A percentile compares a stretch with the other conserved stretches of the same genome.
These are phyloP conservation scores for Drosophila micromelanica DNA, from an alignment of 1,140 invertebrate species.

Conservation along the genomic window DNA sequence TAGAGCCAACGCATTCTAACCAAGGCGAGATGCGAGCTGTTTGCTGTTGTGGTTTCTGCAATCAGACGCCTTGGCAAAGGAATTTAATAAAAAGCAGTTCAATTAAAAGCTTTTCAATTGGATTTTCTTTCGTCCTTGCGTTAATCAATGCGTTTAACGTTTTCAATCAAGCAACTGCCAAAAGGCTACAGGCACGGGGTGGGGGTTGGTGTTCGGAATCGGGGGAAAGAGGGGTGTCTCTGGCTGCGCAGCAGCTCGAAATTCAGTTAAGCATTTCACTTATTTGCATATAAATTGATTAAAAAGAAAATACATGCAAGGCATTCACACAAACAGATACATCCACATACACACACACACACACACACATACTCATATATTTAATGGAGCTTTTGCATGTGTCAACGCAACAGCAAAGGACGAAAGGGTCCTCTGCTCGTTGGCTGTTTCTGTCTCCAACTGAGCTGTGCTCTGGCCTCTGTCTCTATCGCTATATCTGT, in stretches of 20 bases:
- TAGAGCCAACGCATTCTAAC: not conserved
- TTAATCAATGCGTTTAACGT: conserved; percentile 82
- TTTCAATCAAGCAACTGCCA: conserved; percentile 76
- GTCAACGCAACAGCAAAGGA: conserved; percentile 65
- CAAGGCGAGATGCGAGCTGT: not conserved
- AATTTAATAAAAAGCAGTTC: conserved; percentile 74
- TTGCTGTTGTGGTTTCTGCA: conserved; percentile 52
- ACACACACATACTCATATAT: conserved; percentile 28
- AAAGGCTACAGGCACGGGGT: conserved; percentile 42
- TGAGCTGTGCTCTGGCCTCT: conserved; percentile 7
- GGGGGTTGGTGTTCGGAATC: not conserved
- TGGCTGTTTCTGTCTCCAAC: not conserved
- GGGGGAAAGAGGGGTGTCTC: conserved; percentile 6
- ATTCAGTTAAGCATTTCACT: conserved; percentile 83
- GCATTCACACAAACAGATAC: conserved; percentile 33
- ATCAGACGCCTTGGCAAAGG: conserved; percentile 60
- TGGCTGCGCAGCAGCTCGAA: conserved; percentile 62
- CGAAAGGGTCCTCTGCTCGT: conserved; percentile 59
- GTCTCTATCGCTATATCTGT: conserved; percentile 11
- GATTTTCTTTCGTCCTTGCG: conserved; percentile 33
- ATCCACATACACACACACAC: conserved; percentile 46
- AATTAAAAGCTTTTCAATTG: conserved; percentile 69
- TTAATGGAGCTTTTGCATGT: conserved; percentile 61
- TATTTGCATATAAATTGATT: conserved; percentile 83
- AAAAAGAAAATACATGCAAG: conserved; percentile 79